Base-by-base conservation (phyloP, 2,797 vertebrate genomes). In the Passerculus sandwichensis region DNA sequence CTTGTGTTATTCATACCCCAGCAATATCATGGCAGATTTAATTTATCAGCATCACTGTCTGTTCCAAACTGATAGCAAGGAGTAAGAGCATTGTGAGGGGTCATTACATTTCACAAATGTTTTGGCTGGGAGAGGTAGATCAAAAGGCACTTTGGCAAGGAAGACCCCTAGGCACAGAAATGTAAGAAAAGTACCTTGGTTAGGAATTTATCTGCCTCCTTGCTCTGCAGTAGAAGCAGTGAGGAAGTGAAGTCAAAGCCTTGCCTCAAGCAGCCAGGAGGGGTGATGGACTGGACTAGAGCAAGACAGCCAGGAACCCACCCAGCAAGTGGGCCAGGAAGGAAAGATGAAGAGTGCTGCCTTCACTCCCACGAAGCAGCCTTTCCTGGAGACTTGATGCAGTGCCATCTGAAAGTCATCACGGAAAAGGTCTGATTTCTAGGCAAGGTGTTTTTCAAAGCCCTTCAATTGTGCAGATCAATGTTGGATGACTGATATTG, bases 101-200 rank as follows among this genome's bases (percentile, higher is more conserved):
- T 81, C 85, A 82, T 73, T 73, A 84, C 77, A 67, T 81, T 94
- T 90, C 73, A 90, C 51, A 60, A 90, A 86, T n/a, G 23, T 86
- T 96, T 86, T 84, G 70, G 8, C 36, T 73, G 29, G 20, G 19
- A 91, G 51, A 84, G 16, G 56, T 44, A 81, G 44, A 93, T 88
- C 54, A 94, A 88, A 93, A 84, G 19, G 40, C 44, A 78, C 86
- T 93, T 72, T 84, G 73, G 54, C 44, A 90, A 59, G 18, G 82
- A 94, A 66, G 62, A 94, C 23, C 11, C 26, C 47, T 48, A 70
- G 76, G 83, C 91, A 88, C 3, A 81, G 73, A 89, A 70, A 48
- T 45, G 6, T 57, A 75, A 56, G 30, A 69, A 75, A 93, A 86
- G 36, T 29, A 57, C 23, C 14, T 47, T 71, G 32, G 40, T 70